Conservation (phyloP, 2,113 vertebrate species). For the Proteles cristata region DNA sequence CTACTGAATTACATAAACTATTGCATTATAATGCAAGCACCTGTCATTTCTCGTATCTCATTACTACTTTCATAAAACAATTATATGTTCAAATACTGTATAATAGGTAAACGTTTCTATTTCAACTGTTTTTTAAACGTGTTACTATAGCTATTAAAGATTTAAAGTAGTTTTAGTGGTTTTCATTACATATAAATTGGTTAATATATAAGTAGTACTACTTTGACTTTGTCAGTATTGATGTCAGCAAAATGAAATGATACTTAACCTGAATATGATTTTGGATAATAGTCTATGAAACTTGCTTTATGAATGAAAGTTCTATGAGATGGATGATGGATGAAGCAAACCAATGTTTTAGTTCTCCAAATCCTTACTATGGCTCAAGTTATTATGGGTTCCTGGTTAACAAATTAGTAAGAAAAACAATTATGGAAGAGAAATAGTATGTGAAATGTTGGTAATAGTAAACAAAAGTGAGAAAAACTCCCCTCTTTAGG, state of each 20-base stretch:
- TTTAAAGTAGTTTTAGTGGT: background rate
- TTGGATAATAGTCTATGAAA: background rate
- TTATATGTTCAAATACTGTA: background rate
- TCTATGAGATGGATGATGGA: background rate
- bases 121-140: background rate
- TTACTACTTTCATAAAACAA: background rate
- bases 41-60: background rate
- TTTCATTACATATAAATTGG: background rate
- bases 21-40: background rate
- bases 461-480: background rate
- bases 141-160: background rate
- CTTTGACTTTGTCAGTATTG: background rate
- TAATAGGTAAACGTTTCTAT: background rate
- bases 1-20: background rate
- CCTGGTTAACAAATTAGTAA: background rate
- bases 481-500: background rate
- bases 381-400: background rate
- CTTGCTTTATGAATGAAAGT: background rate
- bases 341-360: background rate
- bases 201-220: background rate
- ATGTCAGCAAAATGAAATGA: background rate
- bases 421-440: background rate
- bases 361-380: background rate
- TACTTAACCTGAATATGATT: background rate
- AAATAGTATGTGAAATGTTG: background rate